phyloP scores from a whole-genome alignment of 2,797 vertebrate genomes.

The Labeo calbasu region DNA sequence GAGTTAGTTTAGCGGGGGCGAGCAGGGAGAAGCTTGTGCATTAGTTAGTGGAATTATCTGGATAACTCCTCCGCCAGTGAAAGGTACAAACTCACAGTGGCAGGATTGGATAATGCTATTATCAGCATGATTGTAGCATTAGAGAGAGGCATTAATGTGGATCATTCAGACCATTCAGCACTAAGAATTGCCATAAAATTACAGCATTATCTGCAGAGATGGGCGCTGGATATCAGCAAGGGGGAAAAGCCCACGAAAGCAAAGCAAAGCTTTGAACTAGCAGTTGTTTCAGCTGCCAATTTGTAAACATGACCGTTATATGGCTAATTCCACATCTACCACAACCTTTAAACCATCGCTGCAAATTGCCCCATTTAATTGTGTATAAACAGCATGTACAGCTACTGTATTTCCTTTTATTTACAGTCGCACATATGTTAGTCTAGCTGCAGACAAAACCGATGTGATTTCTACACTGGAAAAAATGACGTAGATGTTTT shows the following conservation, averaged over 20 bases:
- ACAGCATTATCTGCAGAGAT: conserved; percentile 76
- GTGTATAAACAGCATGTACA: conserved; percentile 20
- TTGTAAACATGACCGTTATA: conserved; percentile 66
- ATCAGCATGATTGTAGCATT: conserved; percentile 78
- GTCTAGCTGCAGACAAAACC: background rate
- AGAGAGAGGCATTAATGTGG: conserved; percentile 80
- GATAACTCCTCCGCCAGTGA: conserved; percentile 71
- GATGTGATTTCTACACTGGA: background rate
- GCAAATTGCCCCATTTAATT: conserved; percentile 47
- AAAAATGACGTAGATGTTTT: background rate
- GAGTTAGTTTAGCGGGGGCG: conserved; percentile 64
- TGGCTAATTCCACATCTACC: conserved; percentile 44
- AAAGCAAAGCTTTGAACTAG: conserved; percentile 77
- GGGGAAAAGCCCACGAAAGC: conserved; percentile 64
- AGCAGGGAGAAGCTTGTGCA: conserved; percentile 70
- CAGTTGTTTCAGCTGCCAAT: conserved; percentile 65
- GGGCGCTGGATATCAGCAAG: conserved; percentile 72
- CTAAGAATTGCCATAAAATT: conserved; percentile 79
- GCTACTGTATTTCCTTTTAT: conserved; percentile 21
- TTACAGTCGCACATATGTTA: background rate
- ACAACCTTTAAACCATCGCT: conserved; percentile 41
- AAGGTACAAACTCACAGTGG: conserved; percentile 73
- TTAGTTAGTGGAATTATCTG: conserved; percentile 82
- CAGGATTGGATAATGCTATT: conserved; percentile 82
- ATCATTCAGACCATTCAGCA: conserved; percentile 76